Evolutionary conservation across 2,113 vertebrate species (phyloP), one percentile per base, ranked within the genome.

Genomic region (Pavo muticus): DNA sequence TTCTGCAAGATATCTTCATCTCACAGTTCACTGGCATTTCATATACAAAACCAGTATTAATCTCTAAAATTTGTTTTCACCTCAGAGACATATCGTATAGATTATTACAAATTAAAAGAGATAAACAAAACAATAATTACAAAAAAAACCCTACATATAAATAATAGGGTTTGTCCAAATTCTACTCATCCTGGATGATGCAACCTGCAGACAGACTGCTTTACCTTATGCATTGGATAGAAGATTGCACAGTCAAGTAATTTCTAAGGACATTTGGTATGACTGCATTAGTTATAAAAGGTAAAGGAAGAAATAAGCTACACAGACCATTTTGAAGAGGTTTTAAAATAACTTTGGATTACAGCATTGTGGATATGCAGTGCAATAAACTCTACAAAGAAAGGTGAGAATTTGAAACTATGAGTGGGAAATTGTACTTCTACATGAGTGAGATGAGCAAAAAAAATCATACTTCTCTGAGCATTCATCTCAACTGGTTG

Each of bases 401-500:
- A 95, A 96, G 88, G 59, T 90, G 61, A 47, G 73, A 96, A 90
- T 79, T 89, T 96, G 84, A 97, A 97, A 97, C 74, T 94, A 93
- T 84, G 56, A 23, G 73, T 81, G 96, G 92, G 88, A 96, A 96
- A 97, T 85, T 93, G 72, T 92, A 97, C 95, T 97, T 97, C 96
- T 97, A 83, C 92, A 95, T 91, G 77, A 96, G 65, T 95, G 24
- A 50, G 23, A 50, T 50, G 23, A 50, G 48, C 98, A 93, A 97
- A 98, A 97, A 86, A 97, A 93, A 94, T 97, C 98, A 98, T 99
- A 99, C 99, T 99, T 98, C 98, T 99, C 97, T 99, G 99, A 95
- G 99, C 98, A 97, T 98, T 99, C 97, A 99, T 98, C 97, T 99
- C 99, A 94, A 99, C 99, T 75, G 99, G 99, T 96, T 99, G 99